phyloP scores from a whole-genome alignment of 2,113 vertebrate genomes.

The Pungitius pungitius region DNA sequence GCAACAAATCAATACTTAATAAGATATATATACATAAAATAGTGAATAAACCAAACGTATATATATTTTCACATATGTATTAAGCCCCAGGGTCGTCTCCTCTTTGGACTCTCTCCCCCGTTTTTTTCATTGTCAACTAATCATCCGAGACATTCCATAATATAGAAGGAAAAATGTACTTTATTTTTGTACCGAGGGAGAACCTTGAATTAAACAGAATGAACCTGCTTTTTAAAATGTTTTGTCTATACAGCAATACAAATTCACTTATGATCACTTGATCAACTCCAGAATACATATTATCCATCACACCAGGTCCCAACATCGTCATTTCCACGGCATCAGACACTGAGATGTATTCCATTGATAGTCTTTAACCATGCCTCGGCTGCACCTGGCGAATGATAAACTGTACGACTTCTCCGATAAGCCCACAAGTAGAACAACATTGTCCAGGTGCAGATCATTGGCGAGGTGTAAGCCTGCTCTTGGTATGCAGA shows the following conservation, averaged over 20 bases:
- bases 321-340: constrained; percentile 56
- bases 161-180: background rate
- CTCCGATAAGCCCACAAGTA: constrained; percentile 71
- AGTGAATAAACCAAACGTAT: background rate
- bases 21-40: background rate
- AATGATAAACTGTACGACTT: constrained; percentile 73
- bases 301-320: constrained; percentile 36
- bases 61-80: background rate
- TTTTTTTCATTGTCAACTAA: background rate
- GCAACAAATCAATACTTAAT: background rate
- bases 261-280: constrained; percentile 1
- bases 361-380: constrained; percentile 66
- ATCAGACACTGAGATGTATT: constrained; percentile 65
- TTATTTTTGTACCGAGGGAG: background rate
- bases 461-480: constrained; percentile 70
- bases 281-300: constrained; percentile 42
- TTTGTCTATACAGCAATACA: background rate
- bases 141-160: background rate
- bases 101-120: constrained; percentile 1
- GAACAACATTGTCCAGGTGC: constrained; percentile 79
- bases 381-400: constrained; percentile 74
- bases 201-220: background rate
- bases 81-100: background rate
- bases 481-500: constrained; percentile 78
- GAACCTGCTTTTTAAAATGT: background rate